Conservation (phyloP, 2,888 invertebrate species). For the Aporophyla nigra region DNA sequence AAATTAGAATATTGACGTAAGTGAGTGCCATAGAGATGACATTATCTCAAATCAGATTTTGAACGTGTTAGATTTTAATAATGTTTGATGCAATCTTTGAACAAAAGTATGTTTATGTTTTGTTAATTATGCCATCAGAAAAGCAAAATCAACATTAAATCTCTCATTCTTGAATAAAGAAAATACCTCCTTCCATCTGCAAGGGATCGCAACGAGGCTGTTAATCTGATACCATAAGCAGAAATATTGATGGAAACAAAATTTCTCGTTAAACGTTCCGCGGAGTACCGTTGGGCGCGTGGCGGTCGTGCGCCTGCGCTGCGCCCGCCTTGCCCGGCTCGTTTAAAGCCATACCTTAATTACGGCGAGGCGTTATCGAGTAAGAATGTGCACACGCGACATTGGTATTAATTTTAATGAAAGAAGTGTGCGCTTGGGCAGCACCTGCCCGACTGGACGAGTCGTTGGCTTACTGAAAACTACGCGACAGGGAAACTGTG, state of each 20-base stretch:
- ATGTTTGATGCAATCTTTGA: neutral
- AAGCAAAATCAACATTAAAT: neutral
- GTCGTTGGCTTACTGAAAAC: slow-evolving; percentile 86
- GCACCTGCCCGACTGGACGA: slow-evolving; percentile 83
- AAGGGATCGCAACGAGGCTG: slow-evolving; percentile 45
- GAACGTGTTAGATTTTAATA: no score
- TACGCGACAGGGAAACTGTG: slow-evolving; percentile 63
- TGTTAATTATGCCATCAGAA: slow-evolving; percentile 1
- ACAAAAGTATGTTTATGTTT: neutral
- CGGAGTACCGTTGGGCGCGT: slow-evolving; percentile 83
- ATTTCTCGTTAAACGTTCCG: slow-evolving; percentile 81
- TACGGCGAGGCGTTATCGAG: slow-evolving; percentile 90
- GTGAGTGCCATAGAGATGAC: neutral
- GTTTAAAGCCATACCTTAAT: slow-evolving; percentile 88
- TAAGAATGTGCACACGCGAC: slow-evolving; percentile 91
- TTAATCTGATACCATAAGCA: slow-evolving; percentile 84
- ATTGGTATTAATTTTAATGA: slow-evolving; percentile 91
- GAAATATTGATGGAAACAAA: slow-evolving; percentile 82
- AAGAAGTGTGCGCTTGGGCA: slow-evolving; percentile 88
- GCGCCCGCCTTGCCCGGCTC: slow-evolving; percentile 61
- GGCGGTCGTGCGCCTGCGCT: slow-evolving; percentile 77
- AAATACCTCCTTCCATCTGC: slow-evolving; percentile 41
- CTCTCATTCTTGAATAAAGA: slow-evolving; percentile 23
- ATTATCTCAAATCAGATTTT: neutral
- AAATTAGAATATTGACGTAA: neutral